These are phyloP conservation scores for Labroides dimidiatus DNA, from an alignment of 2,797 vertebrate species.

Conservation along the genomic window DNA sequence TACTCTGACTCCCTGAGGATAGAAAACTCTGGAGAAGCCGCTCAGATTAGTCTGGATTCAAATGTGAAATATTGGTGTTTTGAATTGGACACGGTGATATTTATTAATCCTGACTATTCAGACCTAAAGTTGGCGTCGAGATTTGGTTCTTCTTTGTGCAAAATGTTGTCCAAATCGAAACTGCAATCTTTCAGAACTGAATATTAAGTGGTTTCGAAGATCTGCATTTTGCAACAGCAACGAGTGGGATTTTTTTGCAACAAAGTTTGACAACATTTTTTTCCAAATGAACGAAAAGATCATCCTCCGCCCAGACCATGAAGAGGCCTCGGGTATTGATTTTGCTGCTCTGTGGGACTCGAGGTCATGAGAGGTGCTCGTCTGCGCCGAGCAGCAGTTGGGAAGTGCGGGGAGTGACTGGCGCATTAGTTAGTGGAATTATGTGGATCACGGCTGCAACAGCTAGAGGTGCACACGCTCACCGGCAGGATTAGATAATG, in stretches of 20 bases:
- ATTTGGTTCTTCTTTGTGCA: no score
- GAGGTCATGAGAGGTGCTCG: conserved; percentile 69
- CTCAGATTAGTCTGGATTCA: no score
- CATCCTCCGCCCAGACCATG: conserved; percentile 20
- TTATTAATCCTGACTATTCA: no score
- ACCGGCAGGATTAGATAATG: conserved; percentile 84
- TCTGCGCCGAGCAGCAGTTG: conserved; percentile 58
- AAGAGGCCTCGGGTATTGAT: conserved; percentile 46
- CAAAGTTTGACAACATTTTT: conserved; percentile 4
- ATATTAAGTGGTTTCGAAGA: no score
- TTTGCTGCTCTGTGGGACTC: conserved; percentile 45
- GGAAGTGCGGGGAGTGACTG: conserved; percentile 67
- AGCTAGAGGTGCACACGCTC: conserved; percentile 78
- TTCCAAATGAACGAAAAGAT: conserved; percentile 22
- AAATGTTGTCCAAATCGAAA: no score
- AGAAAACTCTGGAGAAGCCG: no score
- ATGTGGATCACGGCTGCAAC: conserved; percentile 78
- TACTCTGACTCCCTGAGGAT: no score
- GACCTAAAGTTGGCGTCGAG: no score
- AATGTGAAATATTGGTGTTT: no score
- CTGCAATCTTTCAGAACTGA: no score
- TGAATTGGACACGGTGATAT: no score
- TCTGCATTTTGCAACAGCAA: not conserved
- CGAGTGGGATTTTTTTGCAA: not conserved
- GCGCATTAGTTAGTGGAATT: conserved; percentile 86